These are phyloP conservation scores for Rhabdomys dilectus DNA, from an alignment of 2,113 vertebrate species.

Conservation along the genomic window DNA sequence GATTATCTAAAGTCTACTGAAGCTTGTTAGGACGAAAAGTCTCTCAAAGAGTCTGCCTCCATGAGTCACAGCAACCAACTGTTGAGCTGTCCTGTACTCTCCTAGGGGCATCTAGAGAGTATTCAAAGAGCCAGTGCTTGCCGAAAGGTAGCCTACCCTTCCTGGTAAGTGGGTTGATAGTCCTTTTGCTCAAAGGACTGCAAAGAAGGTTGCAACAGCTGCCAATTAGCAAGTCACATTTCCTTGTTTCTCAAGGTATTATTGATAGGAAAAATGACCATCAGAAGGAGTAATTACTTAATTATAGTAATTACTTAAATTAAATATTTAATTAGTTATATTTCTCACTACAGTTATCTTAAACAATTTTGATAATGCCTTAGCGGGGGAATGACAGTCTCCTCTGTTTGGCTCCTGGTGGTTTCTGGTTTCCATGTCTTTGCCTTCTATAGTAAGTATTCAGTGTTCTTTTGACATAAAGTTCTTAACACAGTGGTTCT, in stretches of 20 bases:
- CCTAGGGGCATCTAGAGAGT: too few relatives aligned
- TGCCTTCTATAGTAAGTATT: background rate
- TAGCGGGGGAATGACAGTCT: background rate
- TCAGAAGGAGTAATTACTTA: background rate
- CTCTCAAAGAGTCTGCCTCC: background rate
- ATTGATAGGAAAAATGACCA: background rate
- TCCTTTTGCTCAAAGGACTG: background rate
- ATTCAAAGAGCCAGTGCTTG: background rate
- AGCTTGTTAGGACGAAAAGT: background rate
- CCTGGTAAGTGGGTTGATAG: background rate
- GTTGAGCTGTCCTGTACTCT: background rate
- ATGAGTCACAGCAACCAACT: background rate
- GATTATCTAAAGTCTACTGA: background rate
- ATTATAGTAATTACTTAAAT: background rate
- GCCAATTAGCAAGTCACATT: background rate
- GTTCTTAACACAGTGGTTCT: background rate
- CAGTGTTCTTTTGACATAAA: background rate
- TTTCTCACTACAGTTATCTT: background rate
- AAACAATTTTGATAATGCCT: too few relatives aligned
- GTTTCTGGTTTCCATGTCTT: background rate
- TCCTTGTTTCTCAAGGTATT: background rate
- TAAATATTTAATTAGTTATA: too few relatives aligned
- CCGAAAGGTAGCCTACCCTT: background rate
- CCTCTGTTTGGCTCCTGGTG: too few relatives aligned
- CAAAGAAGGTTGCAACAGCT: background rate